Base-by-base conservation (phyloP, 2,888 invertebrate species). In the Caenorhabditis sinica region DNA sequence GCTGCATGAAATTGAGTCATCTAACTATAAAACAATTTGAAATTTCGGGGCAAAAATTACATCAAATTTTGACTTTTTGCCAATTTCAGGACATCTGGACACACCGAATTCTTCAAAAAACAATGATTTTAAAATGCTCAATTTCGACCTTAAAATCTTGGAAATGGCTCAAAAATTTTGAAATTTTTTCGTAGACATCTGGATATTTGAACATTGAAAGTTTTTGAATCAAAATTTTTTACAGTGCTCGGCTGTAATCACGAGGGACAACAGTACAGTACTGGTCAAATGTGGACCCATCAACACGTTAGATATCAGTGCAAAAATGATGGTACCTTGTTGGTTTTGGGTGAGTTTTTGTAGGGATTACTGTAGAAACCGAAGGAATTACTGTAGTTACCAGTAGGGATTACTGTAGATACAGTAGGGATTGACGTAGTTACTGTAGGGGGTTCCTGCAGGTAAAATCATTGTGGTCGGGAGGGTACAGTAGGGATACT, bases 281-380 rank as follows among this genome's bases (percentile, higher is more conserved):
- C 90, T 17, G 91, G 91, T 4, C 91, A 92, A 68, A 86, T 91
- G 74, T 92, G 91, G 91, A 90, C 90, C 20, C 92, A 92, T 69
- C 89, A 90, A 75, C 92, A 92, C 76, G 90, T 92, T 51, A 82
- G 92, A 30, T 92, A 92, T 81, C 90, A 90, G 61, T 92, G 92
- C 76, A 85, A 87, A 20, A 86, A 89, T 25, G 89, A 90, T 56
- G 92, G 91, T 43, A 86, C 85, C 5, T 79, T 90, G 23, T 68
- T 83, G 45, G 92, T 91, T 49, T 69, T 91, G 23, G 91, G 91
- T 90, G 17, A 33, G 84, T 45, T 40, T 45, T 30, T 15, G 15
- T 15, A 13, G 17, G 33, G 17, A 11, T 13, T 40, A 40, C 40
- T n/a, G 20, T 20, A 61, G 36, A 4, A 20, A n/a, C 40, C 13